These are phyloP conservation scores for Pasiphila rectangulata DNA, from an alignment of 2,888 invertebrate species.

Conservation along the genomic window DNA sequence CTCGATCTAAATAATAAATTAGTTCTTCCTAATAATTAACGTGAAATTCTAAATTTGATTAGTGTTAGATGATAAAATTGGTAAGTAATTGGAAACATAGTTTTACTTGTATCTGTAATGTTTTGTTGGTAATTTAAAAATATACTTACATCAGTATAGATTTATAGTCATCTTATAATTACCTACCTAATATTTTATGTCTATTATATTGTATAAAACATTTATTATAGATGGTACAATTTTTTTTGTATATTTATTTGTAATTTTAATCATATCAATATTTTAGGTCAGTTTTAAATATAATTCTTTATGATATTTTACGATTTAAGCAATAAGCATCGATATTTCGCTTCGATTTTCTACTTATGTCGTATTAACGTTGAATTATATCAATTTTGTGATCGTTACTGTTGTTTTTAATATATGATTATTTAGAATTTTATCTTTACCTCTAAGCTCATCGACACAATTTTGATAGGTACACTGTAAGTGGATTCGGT, in stretches of 20 bases:
- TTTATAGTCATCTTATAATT: background rate
- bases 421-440: background rate
- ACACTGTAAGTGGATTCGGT: too few species aligned
- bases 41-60: conserved; percentile 22
- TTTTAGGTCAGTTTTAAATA: conserved; percentile 48
- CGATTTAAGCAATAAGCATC: conserved; percentile 59
- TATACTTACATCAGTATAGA: background rate
- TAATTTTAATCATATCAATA: conserved; percentile 67
- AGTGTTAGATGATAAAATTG: conserved; percentile 5
- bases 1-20: conserved; percentile 14
- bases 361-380: conserved; percentile 42
- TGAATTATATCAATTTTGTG: conserved; percentile 15
- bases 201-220: conserved; percentile 17
- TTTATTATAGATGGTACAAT: too few species aligned
- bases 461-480: too few species aligned
- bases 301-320: conserved; percentile 39
- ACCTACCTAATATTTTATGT: background rate
- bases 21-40: conserved; percentile 24
- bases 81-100: conserved; percentile 8
- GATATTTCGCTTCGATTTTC: conserved; percentile 56
- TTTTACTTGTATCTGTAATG: background rate
- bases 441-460: too few species aligned
- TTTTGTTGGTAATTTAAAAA: background rate
- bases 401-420: background rate
- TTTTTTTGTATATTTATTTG: too few species aligned